Evolutionary conservation across 2,888 invertebrate genomes (phyloP).

Genomic region (Phaonia tiefii): DNA sequence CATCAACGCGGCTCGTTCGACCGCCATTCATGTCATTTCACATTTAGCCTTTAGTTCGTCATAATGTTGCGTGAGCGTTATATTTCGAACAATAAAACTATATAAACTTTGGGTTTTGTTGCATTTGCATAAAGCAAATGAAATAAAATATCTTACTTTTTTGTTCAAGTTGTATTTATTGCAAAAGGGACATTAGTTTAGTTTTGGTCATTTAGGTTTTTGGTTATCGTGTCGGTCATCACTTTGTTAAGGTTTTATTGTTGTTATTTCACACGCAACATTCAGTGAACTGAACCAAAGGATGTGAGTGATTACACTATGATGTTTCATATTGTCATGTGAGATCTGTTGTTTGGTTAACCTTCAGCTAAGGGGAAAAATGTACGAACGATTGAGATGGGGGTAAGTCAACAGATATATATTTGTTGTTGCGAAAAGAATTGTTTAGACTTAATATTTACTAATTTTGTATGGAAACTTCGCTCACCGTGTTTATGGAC

Average conservation of each 20-base stretch:
- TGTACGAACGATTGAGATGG: no score
- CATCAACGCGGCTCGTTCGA: slow-evolving; percentile 21
- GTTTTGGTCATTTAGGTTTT: slow-evolving; percentile 46
- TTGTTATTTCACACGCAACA: slow-evolving; percentile 50
- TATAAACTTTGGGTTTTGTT: slow-evolving; percentile 42
- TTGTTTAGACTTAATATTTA: no score
- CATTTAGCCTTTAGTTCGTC: slow-evolving; percentile 14
- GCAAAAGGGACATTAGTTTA: slow-evolving; percentile 53
- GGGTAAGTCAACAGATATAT: no score
- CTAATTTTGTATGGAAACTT: no score
- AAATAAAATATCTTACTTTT: slow-evolving; percentile 52
- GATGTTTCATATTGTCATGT: slow-evolving; percentile 43
- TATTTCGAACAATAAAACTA: slow-evolving; percentile 65
- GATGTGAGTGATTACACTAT: slow-evolving; percentile 45
- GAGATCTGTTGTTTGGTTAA: slow-evolving; percentile 54
- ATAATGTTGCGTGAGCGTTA: slow-evolving; percentile 57
- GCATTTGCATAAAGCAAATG: slow-evolving; percentile 47
- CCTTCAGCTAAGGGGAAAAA: slow-evolving; percentile 49
- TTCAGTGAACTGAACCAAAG: slow-evolving; percentile 30
- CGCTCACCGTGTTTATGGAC: no score
- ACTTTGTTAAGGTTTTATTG: slow-evolving; percentile 33
- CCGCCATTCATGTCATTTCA: slow-evolving; percentile 6
- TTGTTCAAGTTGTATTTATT: slow-evolving; percentile 23
- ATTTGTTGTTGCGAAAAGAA: no score
- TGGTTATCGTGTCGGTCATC: slow-evolving; percentile 47